Percentiles rank a stretch among this genome's conserved stretches.
Evolutionary conservation across 2,113 vertebrate species (phyloP).

Genomic region (Electrona antarctica): DNA sequence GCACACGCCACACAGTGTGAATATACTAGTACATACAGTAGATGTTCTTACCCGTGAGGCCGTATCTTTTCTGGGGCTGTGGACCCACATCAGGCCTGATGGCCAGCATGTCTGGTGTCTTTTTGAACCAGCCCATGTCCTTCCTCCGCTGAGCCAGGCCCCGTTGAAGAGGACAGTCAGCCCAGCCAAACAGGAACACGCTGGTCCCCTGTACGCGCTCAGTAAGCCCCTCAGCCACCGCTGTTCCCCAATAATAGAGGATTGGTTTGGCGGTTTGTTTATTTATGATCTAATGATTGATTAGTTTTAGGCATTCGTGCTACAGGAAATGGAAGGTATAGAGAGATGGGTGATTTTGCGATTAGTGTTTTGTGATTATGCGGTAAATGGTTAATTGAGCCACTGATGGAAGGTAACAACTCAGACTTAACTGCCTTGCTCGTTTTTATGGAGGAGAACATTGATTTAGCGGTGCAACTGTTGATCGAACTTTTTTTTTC

Average conservation of each 20-base stretch:
- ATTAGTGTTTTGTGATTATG: too few relatives aligned
- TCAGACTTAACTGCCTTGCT: too few relatives aligned
- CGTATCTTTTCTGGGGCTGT: slow-evolving; percentile 59
- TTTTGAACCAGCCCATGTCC: slow-evolving; percentile 80
- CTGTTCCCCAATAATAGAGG: slow-evolving; percentile 40
- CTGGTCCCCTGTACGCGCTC: slow-evolving; percentile 67
- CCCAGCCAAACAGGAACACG: slow-evolving; percentile 81
- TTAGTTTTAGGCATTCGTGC: too few relatives aligned
- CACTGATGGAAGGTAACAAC: too few relatives aligned
- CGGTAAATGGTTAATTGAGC: too few relatives aligned
- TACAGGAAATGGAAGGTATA: too few relatives aligned
- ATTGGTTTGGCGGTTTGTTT: background rate
- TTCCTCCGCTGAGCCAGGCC: slow-evolving; percentile 79
- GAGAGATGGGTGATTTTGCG: too few relatives aligned
- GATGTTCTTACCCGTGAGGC: slow-evolving; percentile 76
- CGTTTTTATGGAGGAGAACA: too few relatives aligned
- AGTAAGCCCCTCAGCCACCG: slow-evolving; percentile 72
- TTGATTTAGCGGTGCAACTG: too few relatives aligned
- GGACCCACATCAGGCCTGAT: slow-evolving; percentile 73
- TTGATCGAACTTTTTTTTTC: too few relatives aligned
- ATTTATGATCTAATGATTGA: background rate
- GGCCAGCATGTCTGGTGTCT: slow-evolving; percentile 48
- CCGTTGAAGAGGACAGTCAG: slow-evolving; percentile 68
- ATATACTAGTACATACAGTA: background rate
- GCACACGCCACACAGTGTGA: too few relatives aligned